A percentile compares a stretch with the other conserved stretches of the same genome.
These are phyloP conservation scores for Micromesistius poutassou DNA, from an alignment of 2,797 vertebrate genomes.

Conservation along the genomic window DNA sequence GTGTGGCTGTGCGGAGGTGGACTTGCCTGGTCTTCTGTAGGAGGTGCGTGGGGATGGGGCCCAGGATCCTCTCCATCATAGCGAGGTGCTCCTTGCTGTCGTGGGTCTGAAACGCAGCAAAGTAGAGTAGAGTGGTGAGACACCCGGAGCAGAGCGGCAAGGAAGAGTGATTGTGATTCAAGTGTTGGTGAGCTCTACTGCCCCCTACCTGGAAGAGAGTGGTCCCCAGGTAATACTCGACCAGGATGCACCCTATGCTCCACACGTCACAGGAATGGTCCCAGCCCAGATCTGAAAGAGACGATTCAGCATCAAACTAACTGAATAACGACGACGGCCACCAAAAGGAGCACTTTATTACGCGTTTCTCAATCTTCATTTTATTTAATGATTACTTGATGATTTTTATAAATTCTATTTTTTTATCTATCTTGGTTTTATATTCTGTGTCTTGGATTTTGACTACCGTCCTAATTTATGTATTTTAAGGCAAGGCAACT, in stretches of 20 bases:
- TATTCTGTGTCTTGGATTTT: no score
- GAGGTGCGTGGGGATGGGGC: slow-evolving; percentile 80
- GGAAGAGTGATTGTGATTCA: background rate
- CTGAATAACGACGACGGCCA: background rate
- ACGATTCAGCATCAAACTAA: background rate
- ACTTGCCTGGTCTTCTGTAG: slow-evolving; percentile 83
- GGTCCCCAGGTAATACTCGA: slow-evolving; percentile 87
- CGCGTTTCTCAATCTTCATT: background rate
- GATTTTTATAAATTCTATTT: no score
- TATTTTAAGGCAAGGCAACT: no score
- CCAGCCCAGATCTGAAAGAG: slow-evolving; percentile 81
- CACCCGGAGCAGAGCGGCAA: background rate
- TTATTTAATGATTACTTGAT: no score
- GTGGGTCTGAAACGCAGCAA: slow-evolving; percentile 71
- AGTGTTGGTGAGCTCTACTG: background rate
- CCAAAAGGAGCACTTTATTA: background rate
- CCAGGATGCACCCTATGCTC: slow-evolving; percentile 87
- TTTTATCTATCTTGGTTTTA: no score
- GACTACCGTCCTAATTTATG: no score
- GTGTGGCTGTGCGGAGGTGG: background rate
- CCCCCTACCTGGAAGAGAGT: slow-evolving; percentile 83
- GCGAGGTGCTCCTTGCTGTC: slow-evolving; percentile 92
- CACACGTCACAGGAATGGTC: slow-evolving; percentile 86
- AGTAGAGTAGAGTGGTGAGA: background rate
- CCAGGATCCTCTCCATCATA: slow-evolving; percentile 96